Base-by-base conservation (phyloP, 2,888 invertebrate genomes). In the Phlogophora meticulosa region DNA sequence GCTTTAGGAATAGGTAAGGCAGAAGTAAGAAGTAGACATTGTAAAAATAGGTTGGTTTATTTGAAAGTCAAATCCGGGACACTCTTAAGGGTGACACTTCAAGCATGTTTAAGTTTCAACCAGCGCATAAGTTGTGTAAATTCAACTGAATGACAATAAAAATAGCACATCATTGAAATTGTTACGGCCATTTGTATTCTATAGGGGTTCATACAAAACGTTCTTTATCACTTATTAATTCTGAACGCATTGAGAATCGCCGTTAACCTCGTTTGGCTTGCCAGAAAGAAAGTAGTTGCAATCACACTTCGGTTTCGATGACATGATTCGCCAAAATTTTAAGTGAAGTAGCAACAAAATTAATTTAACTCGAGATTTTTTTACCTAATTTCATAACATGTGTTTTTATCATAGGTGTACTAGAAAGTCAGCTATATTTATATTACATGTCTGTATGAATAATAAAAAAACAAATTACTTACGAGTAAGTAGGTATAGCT, bases 191-290 rank as follows among this genome's bases (percentile, higher is more conserved):
- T 92, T 92, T 88, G 87, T 91, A 93, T 93, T 88, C 91, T 76
- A 81, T 80, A 78, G 76, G 78, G 32, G 68, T 64, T 83, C 85
- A 81, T 77, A 85, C 84, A 82, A 72, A 75, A 77, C 70, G 80
- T 81, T 86, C 86, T 80, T 88, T 83, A 84, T 75, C 78, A 84
- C 81, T 87, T 93, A 90, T 85, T 86, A 82, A 94, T 94, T 93
- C 95, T 83, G 82, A 81, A 70, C 92, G 87, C 94, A 92, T 90
- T 88, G 80, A 87, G 88, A 88, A 86, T 88, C 86, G 89, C 92
- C 91, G 94, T 94, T 94, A 94, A 90, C 94, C 95, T 94, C 90
- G 89, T 94, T 94, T 84, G 84, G 85, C 75, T 78, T 85, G 91
- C 88, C 90, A 91, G 91, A 92, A 92, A 92, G 95, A 95, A 95